phyloP scores from a whole-genome alignment of 2,888 invertebrate species.

The Rugalucina vietnamica region DNA sequence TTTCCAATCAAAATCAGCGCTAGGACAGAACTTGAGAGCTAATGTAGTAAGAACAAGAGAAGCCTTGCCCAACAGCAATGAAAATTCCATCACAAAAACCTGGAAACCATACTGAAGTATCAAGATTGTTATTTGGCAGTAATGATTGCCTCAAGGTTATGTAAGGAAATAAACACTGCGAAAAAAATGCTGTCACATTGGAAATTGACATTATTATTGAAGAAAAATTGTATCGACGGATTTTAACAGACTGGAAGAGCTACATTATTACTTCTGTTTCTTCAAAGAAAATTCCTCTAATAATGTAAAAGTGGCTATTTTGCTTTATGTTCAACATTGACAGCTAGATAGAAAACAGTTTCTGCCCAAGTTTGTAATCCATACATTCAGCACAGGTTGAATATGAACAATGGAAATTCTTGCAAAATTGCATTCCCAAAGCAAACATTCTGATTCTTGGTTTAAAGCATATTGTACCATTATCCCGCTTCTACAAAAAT shows the following conservation, averaged over 20 bases:
- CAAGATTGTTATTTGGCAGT: not conserved
- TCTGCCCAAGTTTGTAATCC: too few species aligned
- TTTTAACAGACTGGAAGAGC: not conserved
- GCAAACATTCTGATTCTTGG: too few species aligned
- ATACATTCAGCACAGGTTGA: too few species aligned
- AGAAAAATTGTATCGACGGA: not conserved
- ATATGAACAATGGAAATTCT: too few species aligned
- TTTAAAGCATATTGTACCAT: too few species aligned
- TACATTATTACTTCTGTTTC: not conserved
- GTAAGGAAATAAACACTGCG: not conserved
- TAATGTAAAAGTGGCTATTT: not conserved
- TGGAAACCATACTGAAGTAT: not conserved
- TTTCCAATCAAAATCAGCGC: not conserved
- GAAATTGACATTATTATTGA: not conserved
- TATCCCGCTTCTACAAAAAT: too few species aligned
- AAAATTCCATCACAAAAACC: not conserved
- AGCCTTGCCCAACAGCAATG: not conserved
- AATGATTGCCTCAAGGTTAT: not conserved
- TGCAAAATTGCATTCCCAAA: too few species aligned
- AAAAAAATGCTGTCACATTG: not conserved
- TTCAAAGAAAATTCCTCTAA: not conserved
- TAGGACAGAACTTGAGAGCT: not conserved
- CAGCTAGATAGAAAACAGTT: too few species aligned
- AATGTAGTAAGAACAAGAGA: not conserved
- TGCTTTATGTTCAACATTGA: too few species aligned